Evolutionary conservation across 2,113 vertebrate genomes (phyloP), one percentile per base, ranked within the genome.

Genomic region (Sarotherodon lohbergeri): DNA sequence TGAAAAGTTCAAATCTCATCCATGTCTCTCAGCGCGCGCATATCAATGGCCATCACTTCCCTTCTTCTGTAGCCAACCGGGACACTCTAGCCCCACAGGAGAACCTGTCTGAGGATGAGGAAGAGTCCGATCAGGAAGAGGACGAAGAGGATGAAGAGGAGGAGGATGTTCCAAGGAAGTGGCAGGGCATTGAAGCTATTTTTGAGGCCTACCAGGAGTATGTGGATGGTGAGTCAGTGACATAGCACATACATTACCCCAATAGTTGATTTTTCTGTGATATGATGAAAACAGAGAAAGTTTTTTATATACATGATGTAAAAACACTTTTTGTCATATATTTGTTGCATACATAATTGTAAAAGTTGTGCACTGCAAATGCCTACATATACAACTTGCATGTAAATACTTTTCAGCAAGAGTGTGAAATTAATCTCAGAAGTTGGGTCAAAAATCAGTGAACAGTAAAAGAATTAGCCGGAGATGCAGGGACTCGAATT

Each of bases 151-250:
- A 94, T 19, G 91, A 91, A 19, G 90, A 91, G 3, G 0, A 97
- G 0, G 94, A 94, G 80, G 96, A 96, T 66, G 92, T 95, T 81
- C 97, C 96, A 81, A 97, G 96, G 76, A 95, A 90, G 94, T 99
- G 98, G 98, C 97, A 97, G 84, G 98, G 98, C 59, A 99, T 99
- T 9, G 98, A 99, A 96, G 96, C 97, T 34, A 95, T 99, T 91
- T 98, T 99, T 90, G 98, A 99, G 93, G 98, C 98, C 85, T 99
- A 99, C 93, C 98, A 99, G 92, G 98, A 99, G 78, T 97, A 99
- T 24, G 96, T 97, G 85, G 98, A 99, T 92, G 98, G 98, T 99
- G 91, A 92, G 95, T 92, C 22, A 12, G 32, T 36, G 32, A 48
- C 27, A 29, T 29, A 29, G 24, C 43, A 76, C 24, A 19, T 48